Percentiles rank a stretch among this genome's conserved stretches.
These are phyloP conservation scores for Halcyon malimbica DNA, from an alignment of 2,113 vertebrate species.

Conservation along the genomic window DNA sequence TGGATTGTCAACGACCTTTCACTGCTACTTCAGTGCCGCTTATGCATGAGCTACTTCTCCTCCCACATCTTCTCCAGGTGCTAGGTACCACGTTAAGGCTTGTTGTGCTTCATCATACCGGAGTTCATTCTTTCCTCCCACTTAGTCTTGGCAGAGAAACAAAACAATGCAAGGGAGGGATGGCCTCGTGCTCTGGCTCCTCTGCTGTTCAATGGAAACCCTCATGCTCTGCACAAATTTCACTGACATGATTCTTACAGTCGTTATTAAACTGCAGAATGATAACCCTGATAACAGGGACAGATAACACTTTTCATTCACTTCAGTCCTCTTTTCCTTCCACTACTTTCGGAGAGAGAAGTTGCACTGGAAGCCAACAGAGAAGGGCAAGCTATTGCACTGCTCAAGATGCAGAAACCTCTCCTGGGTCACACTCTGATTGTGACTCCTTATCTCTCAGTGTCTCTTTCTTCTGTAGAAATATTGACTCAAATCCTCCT, in stretches of 20 bases:
- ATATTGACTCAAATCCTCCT: neutral
- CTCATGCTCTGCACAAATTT: neutral
- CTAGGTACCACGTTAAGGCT: neutral
- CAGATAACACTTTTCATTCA: neutral
- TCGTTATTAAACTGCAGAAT: neutral
- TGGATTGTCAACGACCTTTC: neutral
- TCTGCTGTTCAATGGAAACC: neutral
- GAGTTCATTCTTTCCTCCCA: neutral
- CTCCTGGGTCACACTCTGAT: neutral
- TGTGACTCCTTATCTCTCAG: neutral
- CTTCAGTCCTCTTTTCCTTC: neutral
- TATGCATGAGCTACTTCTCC: neutral
- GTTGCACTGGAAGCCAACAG: neutral
- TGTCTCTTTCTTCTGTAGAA: neutral
- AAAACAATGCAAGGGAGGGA: neutral
- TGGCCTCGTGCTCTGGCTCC: neutral
- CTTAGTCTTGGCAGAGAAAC: neutral
- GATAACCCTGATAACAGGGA: neutral
- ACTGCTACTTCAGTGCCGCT: neutral
- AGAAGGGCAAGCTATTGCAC: neutral
- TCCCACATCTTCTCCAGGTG: conserved; percentile 40
- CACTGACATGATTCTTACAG: neutral
- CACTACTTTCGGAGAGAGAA: neutral
- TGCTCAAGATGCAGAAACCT: neutral
- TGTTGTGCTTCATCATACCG: neutral